Evolutionary conservation across 2,888 invertebrate species (phyloP), one percentile per base, ranked within the genome.

Genomic region (Ryuthela nishihirai): DNA sequence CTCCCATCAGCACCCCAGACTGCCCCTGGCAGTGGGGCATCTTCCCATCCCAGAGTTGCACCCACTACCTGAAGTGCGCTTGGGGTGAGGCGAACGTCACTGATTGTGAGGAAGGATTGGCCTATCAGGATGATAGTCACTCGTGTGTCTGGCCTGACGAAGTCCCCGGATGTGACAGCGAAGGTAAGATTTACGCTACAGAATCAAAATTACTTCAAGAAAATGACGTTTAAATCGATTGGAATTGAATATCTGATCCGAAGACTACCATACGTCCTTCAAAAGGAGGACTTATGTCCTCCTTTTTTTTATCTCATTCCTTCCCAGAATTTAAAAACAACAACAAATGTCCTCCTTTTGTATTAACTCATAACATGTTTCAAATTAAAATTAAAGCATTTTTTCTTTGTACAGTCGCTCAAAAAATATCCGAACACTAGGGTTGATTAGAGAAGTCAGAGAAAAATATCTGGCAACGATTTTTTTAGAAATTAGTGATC

Each of bases 71-170:
- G 54, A 92, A 89, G 74, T 93, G 93, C 70, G 85, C 83, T 2
- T 84, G 83, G 71, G 93, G 93, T 0, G 81, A 86, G 54, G 87
- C 90, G 0, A 80, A 84, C 65, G 42, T 65, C 2, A 67, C 64
- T 67, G 83, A 87, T 10, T 93, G 92, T 75, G 88, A 88, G 47
- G 50, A 62, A 21, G 93, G 93, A 2, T 78, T 93, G 54, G 92
- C 85, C 15, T 93, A 92, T 74, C 91, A 93, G 69, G 85, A 88
- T 45, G 83, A 86, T 68, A 88, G 82, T 56, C 92, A 93, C 72
- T 83, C 85, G 44, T 93, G 93, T 80, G 91, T 92, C 75, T 93
- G 93, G 93, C 92, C 93, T 6, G 93, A 93, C 78, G 84, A 89
- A 55, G 79, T 93, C 36, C 83, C 81, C 25, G 69, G 69, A n/a